Evolutionary conservation across 2,888 invertebrate species (phyloP).

Genomic region (Pimpla rufipes): DNA sequence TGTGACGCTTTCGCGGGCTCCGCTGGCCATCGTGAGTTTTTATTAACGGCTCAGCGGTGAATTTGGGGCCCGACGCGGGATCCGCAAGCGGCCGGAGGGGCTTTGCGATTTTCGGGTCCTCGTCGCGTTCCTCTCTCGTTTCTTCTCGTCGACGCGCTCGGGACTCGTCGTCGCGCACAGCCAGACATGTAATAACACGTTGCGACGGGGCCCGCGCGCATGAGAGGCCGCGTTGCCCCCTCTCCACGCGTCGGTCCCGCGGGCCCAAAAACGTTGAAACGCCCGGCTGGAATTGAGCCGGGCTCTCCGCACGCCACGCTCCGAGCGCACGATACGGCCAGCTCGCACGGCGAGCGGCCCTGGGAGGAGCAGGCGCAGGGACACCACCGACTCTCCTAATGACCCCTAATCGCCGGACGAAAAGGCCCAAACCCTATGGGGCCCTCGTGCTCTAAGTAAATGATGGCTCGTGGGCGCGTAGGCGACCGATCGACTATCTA

Average conservation of each 20-base stretch:
- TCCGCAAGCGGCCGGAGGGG: conserved; percentile 34
- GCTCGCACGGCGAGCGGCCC: conserved; percentile 29
- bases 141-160: conserved; percentile 41
- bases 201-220: conserved; percentile 70
- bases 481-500: conserved; percentile 66
- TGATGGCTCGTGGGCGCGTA: conserved; percentile 73
- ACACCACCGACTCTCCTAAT: conserved; percentile 82
- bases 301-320: conserved; percentile 72
- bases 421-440: conserved; percentile 78
- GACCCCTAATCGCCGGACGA: conserved; percentile 81
- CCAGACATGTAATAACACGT: conserved; percentile 84
- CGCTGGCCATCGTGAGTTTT: conserved; percentile 34
- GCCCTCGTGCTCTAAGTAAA: conserved; percentile 79
- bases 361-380: conserved; percentile 76
- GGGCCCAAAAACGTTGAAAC: conserved; percentile 81
- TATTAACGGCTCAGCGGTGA: conserved; percentile 37
- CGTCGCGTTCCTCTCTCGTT: conserved; percentile 51
- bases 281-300: conserved; percentile 64
- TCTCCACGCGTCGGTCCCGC: conserved; percentile 69
- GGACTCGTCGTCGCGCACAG: conserved; percentile 72
- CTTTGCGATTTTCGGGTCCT: conserved; percentile 29
- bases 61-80: conserved; percentile 31
- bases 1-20: conserved; percentile 44
- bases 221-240: conserved; percentile 45
- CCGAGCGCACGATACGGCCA: conserved; percentile 50